A percentile compares a stretch with the other conserved stretches of the same genome.
Conservation (phyloP, 2,888 invertebrate genomes). For the Plebejus argus region DNA sequence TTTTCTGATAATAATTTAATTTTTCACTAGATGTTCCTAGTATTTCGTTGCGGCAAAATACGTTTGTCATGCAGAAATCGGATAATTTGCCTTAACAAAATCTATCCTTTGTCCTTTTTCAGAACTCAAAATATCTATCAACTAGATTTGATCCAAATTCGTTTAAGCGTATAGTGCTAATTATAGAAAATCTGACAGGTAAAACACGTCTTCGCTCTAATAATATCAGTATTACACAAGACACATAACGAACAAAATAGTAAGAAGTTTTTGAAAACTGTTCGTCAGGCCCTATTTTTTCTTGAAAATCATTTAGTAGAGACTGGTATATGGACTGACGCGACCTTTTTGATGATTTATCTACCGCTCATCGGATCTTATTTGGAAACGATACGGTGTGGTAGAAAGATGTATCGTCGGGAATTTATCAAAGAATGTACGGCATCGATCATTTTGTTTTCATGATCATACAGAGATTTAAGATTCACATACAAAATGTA, state of each 20-base stretch:
- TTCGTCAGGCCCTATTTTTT: neutral
- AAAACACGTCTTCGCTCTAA: too few species aligned
- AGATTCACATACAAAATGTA: too few species aligned
- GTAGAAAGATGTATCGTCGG: neutral
- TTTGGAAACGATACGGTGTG: slow-evolving; percentile 39
- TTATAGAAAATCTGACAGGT: too few species aligned
- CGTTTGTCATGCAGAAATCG: too few species aligned
- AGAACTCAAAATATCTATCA: too few species aligned
- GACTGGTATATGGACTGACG: slow-evolving; percentile 45
- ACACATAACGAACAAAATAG: too few species aligned
- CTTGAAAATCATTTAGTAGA: neutral
- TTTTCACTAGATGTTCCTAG: neutral
- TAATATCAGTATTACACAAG: too few species aligned
- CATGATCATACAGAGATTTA: too few species aligned
- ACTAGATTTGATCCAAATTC: too few species aligned
- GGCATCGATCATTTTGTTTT: neutral
- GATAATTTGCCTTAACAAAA: too few species aligned
- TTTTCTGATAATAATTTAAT: neutral
- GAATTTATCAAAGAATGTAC: neutral
- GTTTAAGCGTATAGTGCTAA: too few species aligned
- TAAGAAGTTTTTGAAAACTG: neutral
- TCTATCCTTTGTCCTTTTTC: too few species aligned
- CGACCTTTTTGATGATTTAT: slow-evolving; percentile 57
- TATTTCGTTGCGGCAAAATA: neutral
- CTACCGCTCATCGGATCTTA: slow-evolving; percentile 47